phyloP scores from a whole-genome alignment of 2,888 invertebrate genomes.

The Ophioninae sp. region DNA sequence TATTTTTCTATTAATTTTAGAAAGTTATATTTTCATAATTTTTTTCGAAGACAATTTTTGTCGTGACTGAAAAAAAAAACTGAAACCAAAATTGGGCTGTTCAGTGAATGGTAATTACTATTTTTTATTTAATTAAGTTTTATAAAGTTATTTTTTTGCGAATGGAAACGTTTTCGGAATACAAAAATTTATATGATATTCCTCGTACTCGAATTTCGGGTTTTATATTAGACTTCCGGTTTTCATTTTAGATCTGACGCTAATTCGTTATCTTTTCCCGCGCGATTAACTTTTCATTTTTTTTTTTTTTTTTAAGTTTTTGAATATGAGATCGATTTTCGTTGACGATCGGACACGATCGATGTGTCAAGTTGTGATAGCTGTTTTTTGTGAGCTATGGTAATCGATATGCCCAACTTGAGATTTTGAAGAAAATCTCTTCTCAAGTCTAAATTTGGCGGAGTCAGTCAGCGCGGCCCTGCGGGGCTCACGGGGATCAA shows the following conservation, averaged over 20 bases:
- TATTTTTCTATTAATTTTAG: no score
- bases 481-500: constrained; percentile 34
- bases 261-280: background rate
- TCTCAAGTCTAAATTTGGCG: constrained; percentile 62
- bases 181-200: background rate
- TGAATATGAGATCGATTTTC: background rate
- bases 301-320: background rate
- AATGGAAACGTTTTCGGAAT: no score
- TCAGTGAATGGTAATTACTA: background rate
- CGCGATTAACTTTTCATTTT: background rate
- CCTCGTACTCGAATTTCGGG: background rate
- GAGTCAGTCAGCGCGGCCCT: constrained; percentile 41
- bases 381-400: constrained; percentile 20
- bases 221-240: background rate
- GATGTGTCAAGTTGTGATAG: background rate
- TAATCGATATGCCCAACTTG: constrained; percentile 63
- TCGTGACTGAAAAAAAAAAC: no score
- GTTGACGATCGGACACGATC: background rate
- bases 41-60: no score
- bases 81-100: background rate
- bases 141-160: no score
- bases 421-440: constrained; percentile 59
- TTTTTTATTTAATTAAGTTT: no score
- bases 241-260: background rate
- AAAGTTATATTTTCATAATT: no score